Evolutionary conservation across 2,797 vertebrate genomes (phyloP).

Genomic region (Mastacembelus armatus): DNA sequence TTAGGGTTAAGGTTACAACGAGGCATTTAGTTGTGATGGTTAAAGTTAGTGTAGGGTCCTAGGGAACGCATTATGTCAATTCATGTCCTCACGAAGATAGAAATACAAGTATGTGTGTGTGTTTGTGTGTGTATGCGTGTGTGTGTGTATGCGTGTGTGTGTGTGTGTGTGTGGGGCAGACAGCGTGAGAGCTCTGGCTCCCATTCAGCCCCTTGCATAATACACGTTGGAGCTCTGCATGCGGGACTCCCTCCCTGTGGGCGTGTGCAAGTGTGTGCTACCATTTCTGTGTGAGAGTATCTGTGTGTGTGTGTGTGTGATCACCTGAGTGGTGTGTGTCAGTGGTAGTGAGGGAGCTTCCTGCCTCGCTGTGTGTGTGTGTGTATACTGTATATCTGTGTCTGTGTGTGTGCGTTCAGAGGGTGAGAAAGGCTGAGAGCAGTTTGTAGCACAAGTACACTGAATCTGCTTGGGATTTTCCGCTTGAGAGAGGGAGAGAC

Average conservation of each 20-base stretch:
- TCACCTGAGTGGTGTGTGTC: constrained; percentile 72
- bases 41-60: too few relatives aligned
- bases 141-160: constrained; percentile 47
- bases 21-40: too few relatives aligned
- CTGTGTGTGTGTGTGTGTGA: constrained; percentile 41
- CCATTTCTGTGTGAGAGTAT: constrained; percentile 63
- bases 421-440: constrained; percentile 52
- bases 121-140: constrained; percentile 43
- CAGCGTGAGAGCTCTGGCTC: constrained; percentile 81
- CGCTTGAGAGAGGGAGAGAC: constrained; percentile 47
- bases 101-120: constrained; percentile 50
- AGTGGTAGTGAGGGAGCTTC: constrained; percentile 72
- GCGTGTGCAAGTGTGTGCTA: constrained; percentile 74
- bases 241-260: constrained; percentile 84
- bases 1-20: too few relatives aligned
- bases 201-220: constrained; percentile 85
- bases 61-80: too few relatives aligned
- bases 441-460: constrained; percentile 64
- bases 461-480: constrained; percentile 69
- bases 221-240: constrained; percentile 82
- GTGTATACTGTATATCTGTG: constrained; percentile 9
- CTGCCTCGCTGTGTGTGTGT: constrained; percentile 49
- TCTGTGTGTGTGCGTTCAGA: constrained; percentile 11
- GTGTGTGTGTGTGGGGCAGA: constrained; percentile 56
- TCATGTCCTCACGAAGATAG: too few relatives aligned